Conservation (phyloP, 1,140 invertebrate genomes). For the Zaprionus nigranus region DNA sequence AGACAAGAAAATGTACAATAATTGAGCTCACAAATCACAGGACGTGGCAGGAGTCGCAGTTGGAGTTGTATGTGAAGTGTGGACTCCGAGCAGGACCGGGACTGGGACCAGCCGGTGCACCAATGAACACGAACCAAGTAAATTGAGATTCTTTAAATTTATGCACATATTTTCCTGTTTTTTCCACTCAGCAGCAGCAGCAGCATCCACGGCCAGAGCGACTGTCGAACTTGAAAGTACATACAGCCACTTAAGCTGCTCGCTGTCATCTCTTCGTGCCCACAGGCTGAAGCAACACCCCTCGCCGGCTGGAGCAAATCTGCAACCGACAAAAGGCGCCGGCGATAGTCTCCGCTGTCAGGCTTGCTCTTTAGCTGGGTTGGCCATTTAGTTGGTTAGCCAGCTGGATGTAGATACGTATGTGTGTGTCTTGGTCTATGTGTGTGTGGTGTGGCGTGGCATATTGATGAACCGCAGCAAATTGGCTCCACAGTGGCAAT, state of each 20-base stretch:
- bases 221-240: conserved; percentile 40
- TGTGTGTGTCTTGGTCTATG: conserved; percentile 20
- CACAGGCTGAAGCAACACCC: conserved; percentile 11
- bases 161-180: conserved; percentile 77
- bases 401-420: conserved; percentile 35
- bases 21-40: conserved; percentile 80
- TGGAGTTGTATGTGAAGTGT: conserved; percentile 20
- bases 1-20: conserved; percentile 72
- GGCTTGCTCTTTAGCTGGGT: conserved; percentile 23
- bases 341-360: conserved; percentile 22
- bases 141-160: conserved; percentile 83
- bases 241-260: conserved; percentile 77
- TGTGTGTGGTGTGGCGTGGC: conserved; percentile 61
- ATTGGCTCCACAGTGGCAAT: conserved; percentile 71
- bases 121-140: conserved; percentile 75
- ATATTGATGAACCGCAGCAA: conserved; percentile 81
- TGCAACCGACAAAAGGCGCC: conserved; percentile 60
- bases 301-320: conserved; percentile 37
- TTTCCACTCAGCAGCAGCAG: conserved; percentile 50
- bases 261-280: conserved; percentile 21
- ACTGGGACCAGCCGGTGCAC: conserved; percentile 51
- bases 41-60: conserved; percentile 45
- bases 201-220: neutral
- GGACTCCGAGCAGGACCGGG: conserved; percentile 27
- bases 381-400: conserved; percentile 66